Percentiles rank a stretch among this genome's conserved stretches.
phyloP scores from a whole-genome alignment of 2,113 vertebrate species.

The Nothocercus nigrocapillus region DNA sequence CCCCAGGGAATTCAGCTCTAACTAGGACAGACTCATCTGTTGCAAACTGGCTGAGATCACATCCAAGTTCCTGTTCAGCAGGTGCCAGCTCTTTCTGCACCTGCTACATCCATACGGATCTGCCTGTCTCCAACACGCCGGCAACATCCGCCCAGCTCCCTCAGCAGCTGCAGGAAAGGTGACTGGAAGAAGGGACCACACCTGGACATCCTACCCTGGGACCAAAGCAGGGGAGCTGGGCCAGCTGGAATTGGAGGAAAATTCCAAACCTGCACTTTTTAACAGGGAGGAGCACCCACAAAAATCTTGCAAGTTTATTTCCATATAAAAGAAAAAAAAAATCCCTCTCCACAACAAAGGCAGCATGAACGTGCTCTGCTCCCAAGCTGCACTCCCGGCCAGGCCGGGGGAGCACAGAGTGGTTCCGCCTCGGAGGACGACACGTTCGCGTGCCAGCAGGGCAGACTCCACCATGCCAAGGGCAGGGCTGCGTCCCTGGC shows the following conservation, averaged over 20 bases:
- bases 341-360: constrained; percentile 26
- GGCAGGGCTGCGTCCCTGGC: not conserved
- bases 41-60: constrained; percentile 46
- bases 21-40: constrained; percentile 38
- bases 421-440: not conserved
- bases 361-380: not conserved
- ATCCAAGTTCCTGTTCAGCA: constrained; percentile 60
- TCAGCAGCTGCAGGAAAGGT: not conserved
- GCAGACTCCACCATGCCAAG: not conserved
- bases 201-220: not conserved
- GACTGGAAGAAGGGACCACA: not conserved
- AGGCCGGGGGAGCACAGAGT: not conserved
- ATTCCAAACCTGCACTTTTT: not conserved
- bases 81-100: constrained; percentile 58
- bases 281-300: not conserved
- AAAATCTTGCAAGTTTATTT: constrained; percentile 32
- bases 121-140: not conserved
- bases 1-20: constrained; percentile 25
- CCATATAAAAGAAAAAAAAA: constrained; percentile 20
- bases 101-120: not conserved
- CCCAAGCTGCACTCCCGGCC: not conserved
- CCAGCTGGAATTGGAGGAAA: not conserved
- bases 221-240: not conserved
- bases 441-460: not conserved
- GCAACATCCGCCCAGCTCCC: constrained; percentile 36